These are phyloP conservation scores for Protonibea diacanthus DNA, from an alignment of 2,797 vertebrate species.

Conservation along the genomic window DNA sequence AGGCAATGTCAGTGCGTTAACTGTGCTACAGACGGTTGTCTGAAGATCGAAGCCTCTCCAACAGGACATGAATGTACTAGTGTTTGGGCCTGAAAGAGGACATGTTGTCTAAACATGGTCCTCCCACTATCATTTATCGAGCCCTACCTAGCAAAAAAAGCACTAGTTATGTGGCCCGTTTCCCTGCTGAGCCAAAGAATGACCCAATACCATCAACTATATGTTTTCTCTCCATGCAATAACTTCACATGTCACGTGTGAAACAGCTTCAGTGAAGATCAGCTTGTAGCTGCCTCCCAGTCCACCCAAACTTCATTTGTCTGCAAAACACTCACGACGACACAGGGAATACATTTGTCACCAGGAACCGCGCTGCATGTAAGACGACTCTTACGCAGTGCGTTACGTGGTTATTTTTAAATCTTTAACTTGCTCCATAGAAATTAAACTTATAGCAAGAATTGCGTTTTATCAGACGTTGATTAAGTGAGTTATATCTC, in stretches of 20 bases:
- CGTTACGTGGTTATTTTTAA: slow-evolving; percentile 38
- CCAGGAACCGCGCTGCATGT: slow-evolving; percentile 39
- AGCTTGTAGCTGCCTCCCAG: slow-evolving; percentile 69
- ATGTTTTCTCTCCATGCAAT: slow-evolving; percentile 73
- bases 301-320: slow-evolving; percentile 57
- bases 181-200: slow-evolving; percentile 84
- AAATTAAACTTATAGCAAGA: slow-evolving; percentile 45
- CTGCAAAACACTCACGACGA: slow-evolving; percentile 46
- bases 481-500: slow-evolving; percentile 36
- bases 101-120: slow-evolving; percentile 55
- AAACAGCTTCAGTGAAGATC: slow-evolving; percentile 67
- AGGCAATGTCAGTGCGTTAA: slow-evolving; percentile 55
- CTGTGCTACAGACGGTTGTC: slow-evolving; percentile 63
- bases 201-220: slow-evolving; percentile 71
- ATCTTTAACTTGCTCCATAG: slow-evolving; percentile 44
- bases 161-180: slow-evolving; percentile 73
- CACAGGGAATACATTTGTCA: slow-evolving; percentile 53
- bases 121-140: slow-evolving; percentile 55
- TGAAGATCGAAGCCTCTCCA: slow-evolving; percentile 69
- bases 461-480: slow-evolving; percentile 39
- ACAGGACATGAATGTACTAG: slow-evolving; percentile 82
- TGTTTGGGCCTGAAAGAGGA: slow-evolving; percentile 68
- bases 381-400: slow-evolving; percentile 36
- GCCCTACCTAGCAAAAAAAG: slow-evolving; percentile 67
- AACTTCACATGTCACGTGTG: slow-evolving; percentile 67